Conservation (phyloP, 2,113 vertebrate genomes). For the Lynx canadensis region DNA sequence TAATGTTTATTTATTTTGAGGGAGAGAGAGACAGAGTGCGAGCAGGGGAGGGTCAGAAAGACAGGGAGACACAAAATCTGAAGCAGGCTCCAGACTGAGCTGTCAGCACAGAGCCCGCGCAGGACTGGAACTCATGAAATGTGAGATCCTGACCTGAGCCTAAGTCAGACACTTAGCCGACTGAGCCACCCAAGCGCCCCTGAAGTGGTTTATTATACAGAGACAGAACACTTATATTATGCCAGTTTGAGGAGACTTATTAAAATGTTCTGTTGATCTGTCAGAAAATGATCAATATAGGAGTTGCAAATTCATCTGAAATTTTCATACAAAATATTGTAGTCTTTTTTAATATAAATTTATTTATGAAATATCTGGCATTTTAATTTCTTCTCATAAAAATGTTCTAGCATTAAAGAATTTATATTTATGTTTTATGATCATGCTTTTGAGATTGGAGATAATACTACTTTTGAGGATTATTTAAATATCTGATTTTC, state of each 20-base stretch:
- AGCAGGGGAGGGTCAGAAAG: too few species aligned
- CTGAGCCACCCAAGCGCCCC: too few species aligned
- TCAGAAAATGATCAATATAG: not conserved
- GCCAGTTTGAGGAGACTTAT: not conserved
- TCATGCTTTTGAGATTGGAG: not conserved
- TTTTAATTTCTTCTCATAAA: not conserved
- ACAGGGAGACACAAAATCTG: too few species aligned
- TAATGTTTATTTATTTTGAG: too few species aligned
- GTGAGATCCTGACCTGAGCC: too few species aligned
- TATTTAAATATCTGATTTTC: not conserved
- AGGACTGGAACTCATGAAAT: too few species aligned
- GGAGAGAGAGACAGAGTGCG: too few species aligned
- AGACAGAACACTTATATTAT: not conserved
- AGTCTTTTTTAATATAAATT: not conserved
- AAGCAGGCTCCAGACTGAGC: too few species aligned
- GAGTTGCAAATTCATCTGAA: not conserved
- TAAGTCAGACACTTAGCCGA: too few species aligned
- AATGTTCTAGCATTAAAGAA: not conserved
- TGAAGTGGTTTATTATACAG: not conserved
- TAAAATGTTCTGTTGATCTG: not conserved
- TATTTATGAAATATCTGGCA: not conserved
- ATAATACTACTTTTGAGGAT: not conserved
- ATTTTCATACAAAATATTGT: not conserved
- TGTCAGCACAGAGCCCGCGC: too few species aligned
- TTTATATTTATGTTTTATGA: slow-evolving; percentile 1